Base-by-base conservation (phyloP, 2,797 vertebrate species). In the Gymnothorax javanicus region DNA sequence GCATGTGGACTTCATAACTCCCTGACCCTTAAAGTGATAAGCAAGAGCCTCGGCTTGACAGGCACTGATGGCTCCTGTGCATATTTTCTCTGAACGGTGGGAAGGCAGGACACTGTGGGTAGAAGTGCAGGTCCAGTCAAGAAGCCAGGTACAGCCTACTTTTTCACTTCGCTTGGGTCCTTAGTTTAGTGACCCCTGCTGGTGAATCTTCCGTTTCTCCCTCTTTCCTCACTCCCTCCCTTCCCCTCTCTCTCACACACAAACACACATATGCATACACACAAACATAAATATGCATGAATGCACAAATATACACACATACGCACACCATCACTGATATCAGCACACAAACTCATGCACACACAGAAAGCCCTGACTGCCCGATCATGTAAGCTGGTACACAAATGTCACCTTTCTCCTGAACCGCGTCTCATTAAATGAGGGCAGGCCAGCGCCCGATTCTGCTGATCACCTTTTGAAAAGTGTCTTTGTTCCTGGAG, bases 381-480 rank as follows among this genome's bases (percentile, higher is more conserved):
- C 12, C 52, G 60, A 17, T 50, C 4, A 25, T 67, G 71, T 17
- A 57, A 93, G 90, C 88, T 88, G 88, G 88, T 23, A 94, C 92
- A 92, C 94, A 95, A 93, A 95, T 94, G 94, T 93, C 94, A 92
- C 93, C 90, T 94, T 92, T 95, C 89, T 91, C 93, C 90, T 92
- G 94, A 95, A 93, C 94, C 94, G 93, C 93, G 89, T 95, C 94
- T 92, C 91, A 91, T 94, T 94, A 94, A 93, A 94, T 92, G 88
- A 93, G 93, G 91, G 88, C 89, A 94, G 93, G 92, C 91, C 92
- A 91, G 87, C 92, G 91, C 91, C 91, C 93, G 92, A 94, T 94
- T 95, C 93, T 94, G 93, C 94, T 93, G 92, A 94, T 96, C 95
- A 95, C 92, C 93, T 95, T 96, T 95, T 95, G 94, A 96, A 96